These are phyloP conservation scores for Ceriagrion tenellum DNA, from an alignment of 2,888 invertebrate genomes.

Conservation along the genomic window DNA sequence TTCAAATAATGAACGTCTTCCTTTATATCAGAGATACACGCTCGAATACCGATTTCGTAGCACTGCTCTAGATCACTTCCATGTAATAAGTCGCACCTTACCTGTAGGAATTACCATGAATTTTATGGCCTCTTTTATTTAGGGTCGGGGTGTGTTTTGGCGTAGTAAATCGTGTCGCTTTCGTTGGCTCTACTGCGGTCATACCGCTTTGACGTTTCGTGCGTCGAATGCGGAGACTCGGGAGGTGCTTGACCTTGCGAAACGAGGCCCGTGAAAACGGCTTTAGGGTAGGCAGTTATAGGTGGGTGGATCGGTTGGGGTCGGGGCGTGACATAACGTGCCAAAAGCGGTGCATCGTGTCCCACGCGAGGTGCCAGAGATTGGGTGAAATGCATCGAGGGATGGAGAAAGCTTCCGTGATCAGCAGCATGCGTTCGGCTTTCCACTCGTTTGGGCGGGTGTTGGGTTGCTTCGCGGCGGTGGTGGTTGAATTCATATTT, in stretches of 20 bases:
- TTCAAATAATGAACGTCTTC: no score
- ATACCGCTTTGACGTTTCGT: neutral
- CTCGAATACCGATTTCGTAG: no score
- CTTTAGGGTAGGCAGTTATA: neutral
- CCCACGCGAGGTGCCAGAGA: neutral
- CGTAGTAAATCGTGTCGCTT: neutral
- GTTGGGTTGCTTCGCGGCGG: neutral
- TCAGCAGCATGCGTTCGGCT: neutral
- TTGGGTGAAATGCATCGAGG: neutral
- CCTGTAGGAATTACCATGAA: no score
- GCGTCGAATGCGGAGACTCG: neutral
- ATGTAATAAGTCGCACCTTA: no score
- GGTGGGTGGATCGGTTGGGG: no score
- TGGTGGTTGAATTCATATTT: neutral
- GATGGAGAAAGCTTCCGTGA: neutral
- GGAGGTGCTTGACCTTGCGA: slow-evolving; percentile 10
- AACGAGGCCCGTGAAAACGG: neutral
- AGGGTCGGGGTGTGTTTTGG: no score
- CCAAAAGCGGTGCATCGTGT: neutral
- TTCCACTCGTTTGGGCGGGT: neutral
- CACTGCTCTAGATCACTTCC: no score
- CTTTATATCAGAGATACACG: no score
- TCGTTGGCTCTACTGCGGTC: neutral
- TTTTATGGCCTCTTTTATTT: no score
- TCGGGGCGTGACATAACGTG: neutral